Conservation (phyloP, 2,888 invertebrate genomes). For the Drosophila subquinaria region DNA sequence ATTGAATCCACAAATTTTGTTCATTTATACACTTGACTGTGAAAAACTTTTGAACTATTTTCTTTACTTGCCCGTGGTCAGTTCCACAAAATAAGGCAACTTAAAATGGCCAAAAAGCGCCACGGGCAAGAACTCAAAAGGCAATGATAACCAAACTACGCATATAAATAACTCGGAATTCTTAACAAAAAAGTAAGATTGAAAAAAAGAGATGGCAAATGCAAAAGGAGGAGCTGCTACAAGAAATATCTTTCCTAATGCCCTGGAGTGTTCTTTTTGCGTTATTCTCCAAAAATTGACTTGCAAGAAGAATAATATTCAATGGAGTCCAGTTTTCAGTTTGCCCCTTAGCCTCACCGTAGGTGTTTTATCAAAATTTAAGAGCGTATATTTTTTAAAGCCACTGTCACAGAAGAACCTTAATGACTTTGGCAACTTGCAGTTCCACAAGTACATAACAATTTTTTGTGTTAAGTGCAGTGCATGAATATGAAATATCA, state of each 20-base stretch:
- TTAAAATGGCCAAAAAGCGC: conserved; percentile 64
- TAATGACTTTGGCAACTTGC: conserved; percentile 71
- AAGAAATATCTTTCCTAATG: conserved; percentile 18
- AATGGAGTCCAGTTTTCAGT: conserved; percentile 34
- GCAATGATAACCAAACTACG: conserved; percentile 33
- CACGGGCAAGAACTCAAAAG: conserved; percentile 25
- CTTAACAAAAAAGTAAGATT: conserved; percentile 2
- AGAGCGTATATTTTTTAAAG: conserved; percentile 34
- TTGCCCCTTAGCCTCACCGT: background rate
- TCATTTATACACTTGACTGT: conserved; percentile 61
- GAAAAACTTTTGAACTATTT: conserved; percentile 65
- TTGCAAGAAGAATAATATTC: conserved; percentile 47
- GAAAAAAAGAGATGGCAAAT: background rate
- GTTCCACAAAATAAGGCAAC: conserved; percentile 67
- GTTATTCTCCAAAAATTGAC: conserved; percentile 19
- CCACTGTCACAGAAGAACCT: conserved; percentile 40
- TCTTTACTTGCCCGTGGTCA: conserved; percentile 53
- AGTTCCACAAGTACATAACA: conserved; percentile 55
- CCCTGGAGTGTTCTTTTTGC: conserved; percentile 14
- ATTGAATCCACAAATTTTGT: conserved; percentile 75
- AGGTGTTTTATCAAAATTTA: conserved; percentile 26
- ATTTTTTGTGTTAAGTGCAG: conserved; percentile 57
- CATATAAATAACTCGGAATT: conserved; percentile 28
- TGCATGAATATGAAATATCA: conserved; percentile 71
- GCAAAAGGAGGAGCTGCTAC: background rate